phyloP scores from a whole-genome alignment of 92 coral and sea anemone genomes.

The Siderastrea siderea region DNA sequence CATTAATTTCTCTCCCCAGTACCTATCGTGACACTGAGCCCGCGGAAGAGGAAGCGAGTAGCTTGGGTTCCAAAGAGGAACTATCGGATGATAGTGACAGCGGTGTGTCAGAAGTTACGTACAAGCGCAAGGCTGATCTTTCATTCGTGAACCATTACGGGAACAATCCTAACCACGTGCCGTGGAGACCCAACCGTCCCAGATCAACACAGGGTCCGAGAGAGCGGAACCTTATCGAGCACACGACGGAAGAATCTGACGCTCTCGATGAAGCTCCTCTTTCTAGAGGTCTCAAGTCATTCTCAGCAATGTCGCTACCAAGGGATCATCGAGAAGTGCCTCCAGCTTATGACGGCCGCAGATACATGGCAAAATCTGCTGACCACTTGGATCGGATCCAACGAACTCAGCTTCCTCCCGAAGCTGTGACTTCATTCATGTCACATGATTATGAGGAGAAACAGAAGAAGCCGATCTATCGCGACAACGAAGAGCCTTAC shows the following conservation, averaged over 20 bases:
- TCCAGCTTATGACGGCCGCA: conserved; percentile 80
- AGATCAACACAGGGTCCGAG: conserved; percentile 16
- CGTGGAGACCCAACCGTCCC: conserved; percentile 80
- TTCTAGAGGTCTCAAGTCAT: conserved; percentile 66
- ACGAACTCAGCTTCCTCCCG: conserved; percentile 69
- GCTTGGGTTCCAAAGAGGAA: conserved; percentile 89
- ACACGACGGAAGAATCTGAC: conserved; percentile 73
- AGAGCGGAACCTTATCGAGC: conserved; percentile 47
- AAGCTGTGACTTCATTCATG: conserved; percentile 93
- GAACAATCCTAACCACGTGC: conserved; percentile 67
- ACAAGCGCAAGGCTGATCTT: conserved; percentile 62
- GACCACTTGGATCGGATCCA: conserved; percentile 50
- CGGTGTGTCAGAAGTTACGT: conserved; percentile 77
- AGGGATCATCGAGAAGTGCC: conserved; percentile 76
- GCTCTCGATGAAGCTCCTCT: conserved; percentile 56
- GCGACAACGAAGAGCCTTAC: conserved; percentile 29
- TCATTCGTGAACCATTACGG: conserved; percentile 74
- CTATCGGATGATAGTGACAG: conserved; percentile 81
- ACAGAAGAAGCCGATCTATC: conserved; percentile 19
- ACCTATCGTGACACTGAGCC: conserved; percentile 86
- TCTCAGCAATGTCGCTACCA: conserved; percentile 70
- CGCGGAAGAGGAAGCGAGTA: conserved; percentile 90
- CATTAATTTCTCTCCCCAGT: conserved; percentile 43
- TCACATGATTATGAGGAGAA: conserved; percentile 75
- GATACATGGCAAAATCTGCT: conserved; percentile 57